Percentiles rank a stretch among this genome's conserved stretches.
Conservation (phyloP, 2,888 invertebrate genomes). For the Leptinotarsa peninsularis region DNA sequence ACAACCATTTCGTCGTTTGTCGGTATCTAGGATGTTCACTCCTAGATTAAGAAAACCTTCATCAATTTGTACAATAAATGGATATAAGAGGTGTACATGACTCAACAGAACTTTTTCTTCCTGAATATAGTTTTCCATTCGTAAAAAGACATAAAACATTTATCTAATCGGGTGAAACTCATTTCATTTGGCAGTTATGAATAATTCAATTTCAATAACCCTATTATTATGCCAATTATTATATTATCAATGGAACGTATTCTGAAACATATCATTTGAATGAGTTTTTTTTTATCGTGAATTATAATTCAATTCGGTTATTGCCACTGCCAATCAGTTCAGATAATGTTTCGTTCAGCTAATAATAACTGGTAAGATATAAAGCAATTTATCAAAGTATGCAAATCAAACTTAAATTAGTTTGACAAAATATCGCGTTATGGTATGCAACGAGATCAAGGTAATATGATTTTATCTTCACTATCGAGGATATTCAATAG, state of each 20-base stretch:
- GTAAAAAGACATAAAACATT: no score
- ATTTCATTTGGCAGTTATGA: background rate
- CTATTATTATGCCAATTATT: background rate
- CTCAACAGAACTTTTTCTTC: no score
- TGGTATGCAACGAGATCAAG: constrained; percentile 28
- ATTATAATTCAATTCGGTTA: constrained; percentile 16
- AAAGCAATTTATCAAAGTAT: constrained; percentile 24
- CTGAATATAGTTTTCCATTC: no score
- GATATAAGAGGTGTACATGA: no score
- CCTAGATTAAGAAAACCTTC: no score
- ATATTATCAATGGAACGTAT: constrained; percentile 6
- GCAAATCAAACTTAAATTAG: constrained; percentile 25
- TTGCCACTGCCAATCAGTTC: constrained; percentile 20
- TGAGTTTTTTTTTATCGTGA: background rate
- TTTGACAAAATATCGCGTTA: constrained; percentile 26
- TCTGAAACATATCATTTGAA: constrained; percentile 13
- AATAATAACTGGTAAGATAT: constrained; percentile 9
- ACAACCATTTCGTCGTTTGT: no score
- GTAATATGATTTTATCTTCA: constrained; percentile 19
- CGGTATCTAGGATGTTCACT: no score
- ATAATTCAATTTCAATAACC: background rate
- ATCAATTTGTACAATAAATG: no score
- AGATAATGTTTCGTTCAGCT: constrained; percentile 8
- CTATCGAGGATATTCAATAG: background rate
- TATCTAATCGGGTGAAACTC: background rate